phyloP scores from a whole-genome alignment of 92 coral and sea anemone species.

The Plumapathes pennacea region DNA sequence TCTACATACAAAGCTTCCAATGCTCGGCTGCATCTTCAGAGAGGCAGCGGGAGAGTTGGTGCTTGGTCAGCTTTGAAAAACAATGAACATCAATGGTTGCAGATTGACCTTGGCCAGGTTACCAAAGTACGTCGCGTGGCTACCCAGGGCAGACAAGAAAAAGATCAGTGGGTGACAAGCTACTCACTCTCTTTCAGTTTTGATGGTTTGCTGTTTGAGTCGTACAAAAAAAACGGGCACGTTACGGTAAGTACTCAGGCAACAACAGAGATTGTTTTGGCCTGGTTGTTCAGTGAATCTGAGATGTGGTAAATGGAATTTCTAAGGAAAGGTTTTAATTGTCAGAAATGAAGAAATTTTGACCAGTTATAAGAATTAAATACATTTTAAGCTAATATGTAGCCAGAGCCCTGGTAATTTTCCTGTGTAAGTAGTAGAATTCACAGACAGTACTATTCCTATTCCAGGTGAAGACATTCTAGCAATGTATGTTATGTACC shows the following conservation, averaged over 20 bases:
- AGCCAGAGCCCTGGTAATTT: background rate
- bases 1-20: constrained; percentile 21
- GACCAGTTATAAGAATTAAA: too few relatives aligned
- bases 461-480: too few relatives aligned
- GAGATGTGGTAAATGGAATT: background rate
- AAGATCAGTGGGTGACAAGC: constrained; percentile 47
- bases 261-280: too few relatives aligned
- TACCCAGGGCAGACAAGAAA: constrained; percentile 45
- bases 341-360: too few relatives aligned
- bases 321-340: background rate
- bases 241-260: constrained; percentile 30
- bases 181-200: constrained; percentile 45
- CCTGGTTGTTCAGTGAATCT: background rate
- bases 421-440: too few relatives aligned
- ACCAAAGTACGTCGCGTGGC: constrained; percentile 44
- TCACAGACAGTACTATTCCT: too few relatives aligned
- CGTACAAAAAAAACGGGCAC: constrained; percentile 21
- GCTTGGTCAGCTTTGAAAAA: constrained; percentile 42
- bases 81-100: constrained; percentile 38
- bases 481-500: too few relatives aligned
- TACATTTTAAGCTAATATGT: background rate
- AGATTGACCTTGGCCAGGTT: constrained; percentile 39
- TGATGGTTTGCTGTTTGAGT: constrained; percentile 32
- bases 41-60: constrained; percentile 22
- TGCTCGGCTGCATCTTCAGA: constrained; percentile 30